Conservation (phyloP, 2,797 vertebrate genomes). For the Tauraco hartlaubi region DNA sequence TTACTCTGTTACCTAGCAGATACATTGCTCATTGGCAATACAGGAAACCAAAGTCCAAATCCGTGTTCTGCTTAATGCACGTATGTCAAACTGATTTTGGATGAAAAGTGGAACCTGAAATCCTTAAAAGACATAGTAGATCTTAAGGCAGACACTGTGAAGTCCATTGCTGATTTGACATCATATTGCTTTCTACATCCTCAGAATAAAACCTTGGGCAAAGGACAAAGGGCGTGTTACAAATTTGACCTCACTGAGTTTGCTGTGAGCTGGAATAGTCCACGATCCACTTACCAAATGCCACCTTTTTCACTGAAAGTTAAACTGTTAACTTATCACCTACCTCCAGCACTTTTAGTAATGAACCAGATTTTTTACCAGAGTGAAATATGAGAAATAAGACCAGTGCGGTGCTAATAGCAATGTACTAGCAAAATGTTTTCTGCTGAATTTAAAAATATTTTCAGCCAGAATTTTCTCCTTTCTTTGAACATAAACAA, state of each 20-base stretch:
- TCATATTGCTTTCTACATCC: background rate
- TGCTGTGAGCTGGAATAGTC: background rate
- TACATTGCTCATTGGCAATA: background rate
- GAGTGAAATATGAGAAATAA: background rate
- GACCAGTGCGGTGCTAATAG: accelerated
- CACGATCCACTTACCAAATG: background rate
- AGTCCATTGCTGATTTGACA: background rate
- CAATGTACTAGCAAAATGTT: background rate
- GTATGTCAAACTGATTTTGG: background rate
- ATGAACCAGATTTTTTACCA: background rate
- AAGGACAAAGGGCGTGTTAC: background rate
- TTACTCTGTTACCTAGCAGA: background rate
- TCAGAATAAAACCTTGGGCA: background rate
- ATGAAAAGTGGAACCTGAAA: background rate
- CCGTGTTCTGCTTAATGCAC: background rate
- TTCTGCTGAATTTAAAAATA: background rate
- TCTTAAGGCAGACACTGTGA: background rate
- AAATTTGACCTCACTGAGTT: background rate
- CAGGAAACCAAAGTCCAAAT: background rate
- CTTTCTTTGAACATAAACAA: background rate
- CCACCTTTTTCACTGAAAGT: background rate
- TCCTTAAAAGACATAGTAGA: background rate
- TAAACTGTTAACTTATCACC: background rate
- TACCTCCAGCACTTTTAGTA: background rate
- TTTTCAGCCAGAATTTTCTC: background rate